Base-by-base conservation (phyloP, 2,113 vertebrate species). In the Gulo gulo region DNA sequence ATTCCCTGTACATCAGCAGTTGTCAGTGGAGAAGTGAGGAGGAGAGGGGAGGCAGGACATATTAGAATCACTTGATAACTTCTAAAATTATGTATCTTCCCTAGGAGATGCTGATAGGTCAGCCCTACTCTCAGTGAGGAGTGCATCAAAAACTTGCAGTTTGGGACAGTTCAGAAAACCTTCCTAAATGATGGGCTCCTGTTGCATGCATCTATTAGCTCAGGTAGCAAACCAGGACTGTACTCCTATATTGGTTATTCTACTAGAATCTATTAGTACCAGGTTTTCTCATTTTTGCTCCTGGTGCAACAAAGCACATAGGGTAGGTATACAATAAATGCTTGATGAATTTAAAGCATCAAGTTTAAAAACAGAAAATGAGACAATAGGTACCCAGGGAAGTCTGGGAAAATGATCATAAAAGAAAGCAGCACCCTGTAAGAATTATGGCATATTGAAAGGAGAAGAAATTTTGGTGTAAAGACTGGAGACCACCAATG, bases 311-410 rank as follows among this genome's bases (percentile, higher is more conserved):
- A 87, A 86, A 91, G 63, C 16, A 80, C 10, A 91, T 23, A 67
- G 1, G 71, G 80, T 31, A 79, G 83, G 18, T 50, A 95, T 23
- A 86, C 6, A 47, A 79, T 55, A 89, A 8, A 80, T 55, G 14
- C 39, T 31, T 71, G n/a, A 50, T 63, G 73, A 86, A 50, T 73
- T 93, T 20, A 83, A 73, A 87, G 79, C 31, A 79, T 42, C 4
- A 73, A 71, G 67, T 73, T 86, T 87, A 57, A 90, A 79, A 91
- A 79, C 50, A 85, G 36, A 96, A 91, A 63, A 91, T 39, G 79
- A 96, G 73, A 69, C 34, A 71, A 13, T 69, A 61, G 52, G 9
- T 39, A 42, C 12, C 59, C 2, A 57, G 65, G 80, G 34, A 96
- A 55, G 74, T 83, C 74, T 93, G 65, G 81, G 36, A 59, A 93